A percentile compares a stretch with the other conserved stretches of the same genome.
Evolutionary conservation across 2,113 vertebrate species (phyloP).

Genomic region (Cairina moschata): DNA sequence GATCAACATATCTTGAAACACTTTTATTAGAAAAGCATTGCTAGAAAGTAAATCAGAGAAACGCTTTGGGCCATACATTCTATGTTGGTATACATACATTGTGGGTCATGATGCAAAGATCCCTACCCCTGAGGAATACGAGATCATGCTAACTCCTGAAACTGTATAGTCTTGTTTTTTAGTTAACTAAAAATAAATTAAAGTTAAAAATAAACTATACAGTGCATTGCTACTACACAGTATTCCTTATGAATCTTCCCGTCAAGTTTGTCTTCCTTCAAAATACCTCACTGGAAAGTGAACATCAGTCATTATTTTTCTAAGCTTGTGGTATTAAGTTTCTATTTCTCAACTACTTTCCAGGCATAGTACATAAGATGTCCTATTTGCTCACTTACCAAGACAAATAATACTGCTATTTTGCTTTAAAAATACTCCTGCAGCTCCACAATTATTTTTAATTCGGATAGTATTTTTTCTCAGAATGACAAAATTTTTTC

Average conservation of each 20-base stretch:
- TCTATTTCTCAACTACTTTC: background rate
- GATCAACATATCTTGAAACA: background rate
- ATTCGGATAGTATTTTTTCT: background rate
- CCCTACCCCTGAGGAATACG: background rate
- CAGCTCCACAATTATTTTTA: background rate
- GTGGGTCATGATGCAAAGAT: background rate
- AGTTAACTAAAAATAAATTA: background rate
- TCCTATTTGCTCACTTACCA: background rate
- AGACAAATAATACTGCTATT: background rate
- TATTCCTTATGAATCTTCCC: background rate
- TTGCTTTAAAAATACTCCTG: background rate
- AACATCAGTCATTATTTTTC: background rate
- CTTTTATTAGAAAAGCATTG: background rate
- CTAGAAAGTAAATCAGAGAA: background rate
- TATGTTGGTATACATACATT: background rate
- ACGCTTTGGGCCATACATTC: rapidly evolving
- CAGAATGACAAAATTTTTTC: background rate
- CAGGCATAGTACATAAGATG: background rate
- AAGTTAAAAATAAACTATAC: background rate
- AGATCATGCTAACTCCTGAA: background rate
- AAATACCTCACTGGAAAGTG: background rate
- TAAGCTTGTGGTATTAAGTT: background rate
- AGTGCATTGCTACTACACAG: background rate
- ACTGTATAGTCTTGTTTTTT: rapidly evolving
- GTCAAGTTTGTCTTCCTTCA: background rate